phyloP scores from a whole-genome alignment of 1,140 invertebrate genomes.

The Hyles vespertilio region DNA sequence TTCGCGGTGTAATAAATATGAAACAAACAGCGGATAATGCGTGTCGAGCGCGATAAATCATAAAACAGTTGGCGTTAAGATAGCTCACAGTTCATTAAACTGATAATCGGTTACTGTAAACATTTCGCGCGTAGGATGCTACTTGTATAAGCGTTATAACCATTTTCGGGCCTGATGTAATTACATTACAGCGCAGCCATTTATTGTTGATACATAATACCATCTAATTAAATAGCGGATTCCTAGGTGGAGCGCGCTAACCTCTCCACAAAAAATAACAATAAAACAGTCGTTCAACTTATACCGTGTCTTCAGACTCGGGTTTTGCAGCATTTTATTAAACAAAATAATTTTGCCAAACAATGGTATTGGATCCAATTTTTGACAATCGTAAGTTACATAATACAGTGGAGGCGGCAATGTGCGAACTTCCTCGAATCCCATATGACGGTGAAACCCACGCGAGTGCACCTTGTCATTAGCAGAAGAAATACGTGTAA shows the following conservation, averaged over 20 bases:
- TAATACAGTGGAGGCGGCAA: slow-evolving; percentile 17
- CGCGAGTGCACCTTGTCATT: slow-evolving; percentile 46
- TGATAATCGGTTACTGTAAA: slow-evolving; percentile 26
- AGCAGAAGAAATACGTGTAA: slow-evolving; percentile 54
- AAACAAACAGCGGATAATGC: no score
- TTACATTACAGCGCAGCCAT: slow-evolving; percentile 24
- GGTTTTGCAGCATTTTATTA: neutral
- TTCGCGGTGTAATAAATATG: neutral
- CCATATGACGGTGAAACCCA: slow-evolving; percentile 61
- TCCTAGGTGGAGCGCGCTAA: slow-evolving; percentile 22
- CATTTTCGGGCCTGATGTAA: slow-evolving; percentile 31
- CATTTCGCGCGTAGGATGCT: slow-evolving; percentile 37
- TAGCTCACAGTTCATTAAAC: slow-evolving; percentile 18
- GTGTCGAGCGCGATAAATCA: slow-evolving; percentile 1
- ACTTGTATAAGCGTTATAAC: slow-evolving; percentile 19
- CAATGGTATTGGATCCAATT: slow-evolving; percentile 31
- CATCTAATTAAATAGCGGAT: slow-evolving; percentile 25
- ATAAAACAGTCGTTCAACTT: slow-evolving; percentile 51
- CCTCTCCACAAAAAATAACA: slow-evolving; percentile 40
- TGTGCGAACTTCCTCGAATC: slow-evolving; percentile 51
- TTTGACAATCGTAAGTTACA: slow-evolving; percentile 53
- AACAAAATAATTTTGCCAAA: neutral
- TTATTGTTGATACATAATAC: slow-evolving; percentile 15
- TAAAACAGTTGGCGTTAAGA: neutral
- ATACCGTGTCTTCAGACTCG: slow-evolving; percentile 16